phyloP scores from a whole-genome alignment of 2,888 invertebrate genomes.

The Himalopsyche japonica region DNA sequence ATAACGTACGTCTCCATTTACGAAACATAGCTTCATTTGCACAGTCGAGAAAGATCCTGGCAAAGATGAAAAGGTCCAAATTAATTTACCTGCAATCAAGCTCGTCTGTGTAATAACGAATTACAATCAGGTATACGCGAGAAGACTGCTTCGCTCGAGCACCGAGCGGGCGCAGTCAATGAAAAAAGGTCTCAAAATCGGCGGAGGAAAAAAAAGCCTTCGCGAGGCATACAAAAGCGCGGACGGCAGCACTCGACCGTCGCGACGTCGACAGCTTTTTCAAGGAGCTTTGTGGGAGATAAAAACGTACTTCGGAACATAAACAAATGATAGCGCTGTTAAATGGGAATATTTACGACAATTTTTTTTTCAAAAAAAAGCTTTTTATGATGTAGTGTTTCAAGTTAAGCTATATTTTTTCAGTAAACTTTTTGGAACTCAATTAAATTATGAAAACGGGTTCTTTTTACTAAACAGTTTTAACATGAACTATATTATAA shows the following conservation, averaged over 20 bases:
- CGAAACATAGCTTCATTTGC: background rate
- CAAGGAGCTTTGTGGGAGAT: background rate
- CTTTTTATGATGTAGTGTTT: no score
- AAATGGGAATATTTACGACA: no score
- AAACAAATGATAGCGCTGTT: no score
- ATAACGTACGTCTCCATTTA: background rate
- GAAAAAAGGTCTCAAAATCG: background rate
- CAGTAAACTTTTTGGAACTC: no score
- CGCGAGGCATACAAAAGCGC: background rate
- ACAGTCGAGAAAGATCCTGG: background rate
- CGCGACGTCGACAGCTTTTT: background rate
- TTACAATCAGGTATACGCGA: background rate
- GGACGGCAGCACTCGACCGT: background rate
- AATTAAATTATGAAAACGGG: no score
- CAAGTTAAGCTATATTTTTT: no score
- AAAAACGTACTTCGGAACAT: background rate
- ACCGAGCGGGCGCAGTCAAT: background rate
- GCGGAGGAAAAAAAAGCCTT: background rate
- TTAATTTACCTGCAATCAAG: background rate
- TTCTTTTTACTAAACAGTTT: no score
- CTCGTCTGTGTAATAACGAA: background rate
- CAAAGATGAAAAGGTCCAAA: background rate
- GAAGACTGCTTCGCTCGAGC: background rate
- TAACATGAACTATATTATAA: no score
- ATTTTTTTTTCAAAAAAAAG: no score